Evolutionary conservation across 2,888 invertebrate genomes (phyloP).

Genomic region (Galerucella calmariensis): DNA sequence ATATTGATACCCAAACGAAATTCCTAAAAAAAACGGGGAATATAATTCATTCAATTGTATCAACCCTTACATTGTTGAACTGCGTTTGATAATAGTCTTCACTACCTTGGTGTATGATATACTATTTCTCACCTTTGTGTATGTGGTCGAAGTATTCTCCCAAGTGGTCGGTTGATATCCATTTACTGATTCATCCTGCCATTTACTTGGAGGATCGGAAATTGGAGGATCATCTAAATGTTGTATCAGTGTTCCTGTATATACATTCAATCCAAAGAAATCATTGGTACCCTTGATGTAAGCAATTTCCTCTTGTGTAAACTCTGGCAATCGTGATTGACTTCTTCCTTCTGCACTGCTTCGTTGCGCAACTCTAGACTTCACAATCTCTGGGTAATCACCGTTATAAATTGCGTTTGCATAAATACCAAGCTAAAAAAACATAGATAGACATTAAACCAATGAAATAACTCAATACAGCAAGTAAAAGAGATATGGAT

Average conservation of each 20-base stretch:
- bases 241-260: conserved; percentile 69
- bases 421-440: conserved; percentile 43
- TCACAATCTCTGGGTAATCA: conserved; percentile 75
- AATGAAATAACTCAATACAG: neutral
- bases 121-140: conserved; percentile 13
- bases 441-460: neutral
- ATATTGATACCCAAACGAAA: no score
- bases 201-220: conserved; percentile 29
- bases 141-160: conserved; percentile 19
- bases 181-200: conserved; percentile 33
- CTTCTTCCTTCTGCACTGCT: conserved; percentile 71
- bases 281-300: conserved; percentile 69
- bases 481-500: neutral
- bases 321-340: conserved; percentile 72
- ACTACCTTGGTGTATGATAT: no score
- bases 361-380: conserved; percentile 67
- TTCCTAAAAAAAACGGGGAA: no score
- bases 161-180: conserved; percentile 29
- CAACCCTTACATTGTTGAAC: no score
- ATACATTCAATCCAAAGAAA: conserved; percentile 70
- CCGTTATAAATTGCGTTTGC: conserved; percentile 71
- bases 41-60: no score
- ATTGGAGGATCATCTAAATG: conserved; percentile 49
- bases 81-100: no score
- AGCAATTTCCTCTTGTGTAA: conserved; percentile 71